Percentiles rank a stretch among this genome's conserved stretches.
Conservation (phyloP, 2,888 invertebrate genomes). For the Acanthosepion lycidas region DNA sequence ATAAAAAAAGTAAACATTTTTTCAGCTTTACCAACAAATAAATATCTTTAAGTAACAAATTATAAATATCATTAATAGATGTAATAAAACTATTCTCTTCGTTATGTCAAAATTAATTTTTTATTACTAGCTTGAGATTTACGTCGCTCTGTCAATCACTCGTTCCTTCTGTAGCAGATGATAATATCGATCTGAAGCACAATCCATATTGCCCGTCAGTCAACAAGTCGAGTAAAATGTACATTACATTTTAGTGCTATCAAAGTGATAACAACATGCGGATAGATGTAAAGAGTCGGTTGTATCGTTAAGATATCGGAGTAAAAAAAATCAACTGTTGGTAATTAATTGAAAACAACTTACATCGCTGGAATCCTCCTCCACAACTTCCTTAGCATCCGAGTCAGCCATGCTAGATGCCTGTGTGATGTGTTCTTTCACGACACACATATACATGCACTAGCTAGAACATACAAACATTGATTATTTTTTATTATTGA, state of each 20-base stretch:
- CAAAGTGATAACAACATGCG: neutral
- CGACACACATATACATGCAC: neutral
- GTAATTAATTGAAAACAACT: neutral
- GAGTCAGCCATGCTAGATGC: slow-evolving; percentile 39
- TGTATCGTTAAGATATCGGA: neutral
- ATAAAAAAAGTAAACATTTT: neutral
- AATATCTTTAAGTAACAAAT: neutral
- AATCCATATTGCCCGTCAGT: neutral
- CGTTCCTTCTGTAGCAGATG: neutral
- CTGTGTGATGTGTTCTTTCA: neutral
- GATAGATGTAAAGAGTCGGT: neutral
- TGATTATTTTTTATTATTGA: neutral
- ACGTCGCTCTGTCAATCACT: neutral
- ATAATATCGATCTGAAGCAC: neutral
- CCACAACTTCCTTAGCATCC: neutral
- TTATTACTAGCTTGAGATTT: neutral
- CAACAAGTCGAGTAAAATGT: neutral
- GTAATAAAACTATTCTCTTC: neutral
- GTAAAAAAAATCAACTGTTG: neutral
- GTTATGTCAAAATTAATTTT: neutral
- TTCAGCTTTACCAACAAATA: neutral
- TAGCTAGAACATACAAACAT: neutral
- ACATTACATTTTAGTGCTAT: neutral
- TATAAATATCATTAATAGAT: neutral
- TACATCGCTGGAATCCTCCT: slow-evolving; percentile 33